Percentiles rank a stretch among this genome's conserved stretches.
These are phyloP conservation scores for Aphidoletes aphidimyza DNA, from an alignment of 2,888 invertebrate species.

Conservation along the genomic window DNA sequence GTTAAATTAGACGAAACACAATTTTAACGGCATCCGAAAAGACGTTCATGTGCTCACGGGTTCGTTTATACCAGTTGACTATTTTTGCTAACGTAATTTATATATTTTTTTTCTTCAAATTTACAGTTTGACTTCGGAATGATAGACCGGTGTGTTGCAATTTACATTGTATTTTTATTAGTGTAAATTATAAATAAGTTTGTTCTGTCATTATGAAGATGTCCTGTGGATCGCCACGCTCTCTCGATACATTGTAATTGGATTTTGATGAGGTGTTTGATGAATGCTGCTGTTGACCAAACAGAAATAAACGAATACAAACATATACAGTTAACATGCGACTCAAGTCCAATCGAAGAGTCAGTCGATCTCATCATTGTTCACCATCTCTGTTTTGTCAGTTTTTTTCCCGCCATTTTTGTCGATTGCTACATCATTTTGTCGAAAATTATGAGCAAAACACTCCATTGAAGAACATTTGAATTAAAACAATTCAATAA, in stretches of 20 bases:
- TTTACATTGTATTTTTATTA: not conserved
- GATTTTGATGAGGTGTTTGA: not conserved
- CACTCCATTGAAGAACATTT: too few species aligned
- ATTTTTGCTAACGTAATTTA: too few species aligned
- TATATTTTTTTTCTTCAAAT: not conserved
- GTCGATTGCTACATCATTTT: too few species aligned
- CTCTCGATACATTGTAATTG: not conserved
- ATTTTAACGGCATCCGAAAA: not conserved
- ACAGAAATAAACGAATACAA: too few species aligned
- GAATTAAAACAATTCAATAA: too few species aligned
- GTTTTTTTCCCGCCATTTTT: too few species aligned
- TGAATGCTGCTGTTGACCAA: not conserved
- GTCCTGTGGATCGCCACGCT: not conserved
- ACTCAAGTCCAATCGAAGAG: too few species aligned
- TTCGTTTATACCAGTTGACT: too few species aligned
- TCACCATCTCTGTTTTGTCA: too few species aligned
- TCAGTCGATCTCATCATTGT: too few species aligned
- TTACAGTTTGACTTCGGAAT: constrained; percentile 20
- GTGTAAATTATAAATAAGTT: constrained; percentile 13
- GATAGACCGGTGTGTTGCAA: not conserved
- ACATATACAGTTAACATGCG: too few species aligned
- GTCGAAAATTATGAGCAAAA: too few species aligned
- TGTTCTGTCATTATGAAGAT: not conserved
- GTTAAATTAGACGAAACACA: not conserved
- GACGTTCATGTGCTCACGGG: not conserved